Base-by-base conservation (phyloP, 2,113 vertebrate species). In the Semnornis frantzii region DNA sequence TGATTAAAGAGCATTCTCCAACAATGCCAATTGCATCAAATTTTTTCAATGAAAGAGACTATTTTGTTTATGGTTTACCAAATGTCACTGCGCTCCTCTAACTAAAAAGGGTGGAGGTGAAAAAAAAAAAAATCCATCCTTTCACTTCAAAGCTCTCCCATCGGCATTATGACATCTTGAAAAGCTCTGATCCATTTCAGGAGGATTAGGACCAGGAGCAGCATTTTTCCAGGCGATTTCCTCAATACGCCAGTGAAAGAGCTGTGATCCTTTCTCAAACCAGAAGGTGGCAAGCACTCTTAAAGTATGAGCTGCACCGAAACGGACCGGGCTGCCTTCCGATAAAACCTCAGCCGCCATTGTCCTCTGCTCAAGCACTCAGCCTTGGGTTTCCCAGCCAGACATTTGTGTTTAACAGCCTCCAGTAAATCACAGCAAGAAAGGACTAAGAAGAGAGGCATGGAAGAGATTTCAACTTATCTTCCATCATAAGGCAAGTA, bases 221-320 rank as follows among this genome's bases (percentile, higher is more conserved):
- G 21, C 11, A 48, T 72, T 88, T 85, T 84, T 81, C 64, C 66
- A 42, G 65, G 23, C 9, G 3, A 50, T 72, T 93, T 74, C 46
- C 37, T 58, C 52, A 71, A 5, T 10, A 8, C 30, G 28, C 64
- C 65, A 2, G 18, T 71, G 21, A 80, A 85, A 70, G 3, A 33
- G 24, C 18, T 95, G 94, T 87, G 82, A 80, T 95, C 96, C 96
- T 94, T 71, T 71, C 81, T 20, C 15, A 85, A 85, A 78, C 96
- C 96, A 80, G 95, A 93, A 96, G 96, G 95, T 96, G 96, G 96
- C 96, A 94, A 96, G 92, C 96, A 96, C 48, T 96, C 90, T 95
- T 90, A 95, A 96, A 95, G 72, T 52, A 95, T 96, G 93, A 94
- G 48, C 69, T 52, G 54, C 16, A 31, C 6, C 2, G 25, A 68